These are phyloP conservation scores for Solenodon paradoxus DNA, from an alignment of 2,113 vertebrate species.

Conservation along the genomic window DNA sequence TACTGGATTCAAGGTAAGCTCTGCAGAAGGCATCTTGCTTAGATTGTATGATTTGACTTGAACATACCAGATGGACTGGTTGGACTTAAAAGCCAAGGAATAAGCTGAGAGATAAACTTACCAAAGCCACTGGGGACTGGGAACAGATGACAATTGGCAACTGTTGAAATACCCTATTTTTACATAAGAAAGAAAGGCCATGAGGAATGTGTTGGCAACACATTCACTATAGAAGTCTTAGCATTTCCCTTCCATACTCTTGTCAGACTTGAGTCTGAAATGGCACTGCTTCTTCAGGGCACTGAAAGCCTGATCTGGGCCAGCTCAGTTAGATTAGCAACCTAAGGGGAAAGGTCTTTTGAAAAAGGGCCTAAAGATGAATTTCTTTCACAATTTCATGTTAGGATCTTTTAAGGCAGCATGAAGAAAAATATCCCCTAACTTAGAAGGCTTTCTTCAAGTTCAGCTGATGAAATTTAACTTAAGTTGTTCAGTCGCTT, in stretches of 20 bases:
- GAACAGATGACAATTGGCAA: not conserved
- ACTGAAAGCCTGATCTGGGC: too few relatives aligned
- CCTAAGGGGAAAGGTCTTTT: not conserved
- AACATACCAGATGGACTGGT: not conserved
- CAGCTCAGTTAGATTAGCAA: constrained; percentile 1
- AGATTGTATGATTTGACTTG: not conserved
- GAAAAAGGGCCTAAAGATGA: not conserved
- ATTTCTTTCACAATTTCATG: not conserved
- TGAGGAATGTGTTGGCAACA: too few relatives aligned
- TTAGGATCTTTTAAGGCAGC: not conserved
- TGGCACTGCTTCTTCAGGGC: too few relatives aligned
- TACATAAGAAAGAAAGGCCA: too few relatives aligned
- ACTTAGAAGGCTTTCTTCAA: not conserved
- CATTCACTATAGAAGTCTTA: too few relatives aligned
- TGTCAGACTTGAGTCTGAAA: too few relatives aligned
- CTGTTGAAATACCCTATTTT: not conserved
- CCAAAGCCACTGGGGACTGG: not conserved
- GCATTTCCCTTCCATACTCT: too few relatives aligned
- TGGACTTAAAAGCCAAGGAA: constrained; percentile 35
- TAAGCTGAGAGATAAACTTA: not conserved
- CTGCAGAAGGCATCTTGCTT: not conserved
- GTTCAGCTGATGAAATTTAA: constrained; percentile 30
- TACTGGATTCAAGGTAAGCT: constrained; percentile 12
- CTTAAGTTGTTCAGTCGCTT: not conserved
- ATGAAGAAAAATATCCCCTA: not conserved